phyloP scores from a whole-genome alignment of 2,888 invertebrate species.

The Congeria kusceri region DNA sequence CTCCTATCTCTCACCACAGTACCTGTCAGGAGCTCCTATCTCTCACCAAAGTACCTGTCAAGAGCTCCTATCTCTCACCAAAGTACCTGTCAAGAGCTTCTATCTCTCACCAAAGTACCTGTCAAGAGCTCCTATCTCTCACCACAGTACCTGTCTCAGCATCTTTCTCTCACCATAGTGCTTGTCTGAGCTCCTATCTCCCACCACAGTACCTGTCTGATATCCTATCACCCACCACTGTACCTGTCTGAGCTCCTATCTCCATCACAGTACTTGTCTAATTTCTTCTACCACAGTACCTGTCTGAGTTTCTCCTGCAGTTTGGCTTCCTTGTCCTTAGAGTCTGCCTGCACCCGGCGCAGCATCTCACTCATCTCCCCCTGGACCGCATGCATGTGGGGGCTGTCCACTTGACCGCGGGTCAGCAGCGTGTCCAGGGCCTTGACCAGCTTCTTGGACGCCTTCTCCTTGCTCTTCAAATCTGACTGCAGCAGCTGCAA shows the following conservation, averaged over 20 bases:
- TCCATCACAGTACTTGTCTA: neutral
- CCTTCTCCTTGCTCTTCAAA: conserved; percentile 80
- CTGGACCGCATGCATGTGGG: conserved; percentile 75
- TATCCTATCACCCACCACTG: too few relatives aligned
- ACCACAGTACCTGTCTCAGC: neutral
- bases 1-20: too few relatives aligned
- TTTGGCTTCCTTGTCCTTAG: conserved; percentile 83
- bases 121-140: neutral
- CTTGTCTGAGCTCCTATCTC: neutral
- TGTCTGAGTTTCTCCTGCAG: conserved; percentile 83
- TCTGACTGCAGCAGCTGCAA: conserved; percentile 82
- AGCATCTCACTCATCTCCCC: conserved; percentile 82
- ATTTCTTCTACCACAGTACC: conserved; percentile 67
- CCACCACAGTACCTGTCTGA: too few relatives aligned
- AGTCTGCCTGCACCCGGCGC: conserved; percentile 76
- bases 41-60: too few relatives aligned
- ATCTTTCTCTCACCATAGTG: neutral
- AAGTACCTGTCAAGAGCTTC: too few relatives aligned
- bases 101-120: too few relatives aligned
- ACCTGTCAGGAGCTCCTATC: too few relatives aligned
- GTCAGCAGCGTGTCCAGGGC: conserved; percentile 80
- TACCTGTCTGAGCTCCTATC: too few relatives aligned
- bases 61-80: too few relatives aligned
- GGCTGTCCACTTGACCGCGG: conserved; percentile 62
- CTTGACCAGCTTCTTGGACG: conserved; percentile 79